Conservation (phyloP, 35 echinoderm and acorn worm genomes). For the Lytechinus variegatus region DNA sequence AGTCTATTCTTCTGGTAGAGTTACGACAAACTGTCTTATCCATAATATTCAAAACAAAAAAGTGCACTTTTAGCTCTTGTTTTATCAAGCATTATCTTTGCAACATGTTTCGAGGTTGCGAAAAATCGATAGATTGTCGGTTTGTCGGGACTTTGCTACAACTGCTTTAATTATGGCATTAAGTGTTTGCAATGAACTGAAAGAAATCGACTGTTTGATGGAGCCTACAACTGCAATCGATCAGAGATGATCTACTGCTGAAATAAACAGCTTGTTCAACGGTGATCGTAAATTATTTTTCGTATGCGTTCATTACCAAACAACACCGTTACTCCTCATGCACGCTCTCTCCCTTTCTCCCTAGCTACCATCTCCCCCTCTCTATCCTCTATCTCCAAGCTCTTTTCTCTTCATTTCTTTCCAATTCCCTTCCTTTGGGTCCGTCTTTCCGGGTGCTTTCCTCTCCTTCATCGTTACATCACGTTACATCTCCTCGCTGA, state of each 20-base stretch:
- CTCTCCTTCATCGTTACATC: not conserved
- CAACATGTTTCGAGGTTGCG: not conserved
- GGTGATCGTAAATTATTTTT: not conserved
- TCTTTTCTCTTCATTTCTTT: not conserved
- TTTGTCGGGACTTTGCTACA: not conserved
- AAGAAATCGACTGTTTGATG: conserved; percentile 10
- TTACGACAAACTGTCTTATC: no score
- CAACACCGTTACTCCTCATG: not conserved
- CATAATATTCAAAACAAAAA: no score
- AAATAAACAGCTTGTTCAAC: conserved; percentile 10
- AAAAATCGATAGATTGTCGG: not conserved
- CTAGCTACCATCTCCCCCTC: not conserved
- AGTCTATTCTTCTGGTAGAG: not conserved
- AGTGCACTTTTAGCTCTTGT: no score
- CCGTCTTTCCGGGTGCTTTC: no score
- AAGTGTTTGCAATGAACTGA: conserved; percentile 4
- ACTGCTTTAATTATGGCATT: not conserved
- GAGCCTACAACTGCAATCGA: not conserved
- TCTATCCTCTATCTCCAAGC: not conserved
- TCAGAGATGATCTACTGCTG: not conserved
- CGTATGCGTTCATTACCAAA: not conserved
- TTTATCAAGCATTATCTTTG: no score
- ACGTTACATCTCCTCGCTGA: not conserved
- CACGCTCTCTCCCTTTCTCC: not conserved
- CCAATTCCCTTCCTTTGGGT: not conserved